Conservation (phyloP, 2,888 invertebrate species). For the Hipparchia sbordonii region DNA sequence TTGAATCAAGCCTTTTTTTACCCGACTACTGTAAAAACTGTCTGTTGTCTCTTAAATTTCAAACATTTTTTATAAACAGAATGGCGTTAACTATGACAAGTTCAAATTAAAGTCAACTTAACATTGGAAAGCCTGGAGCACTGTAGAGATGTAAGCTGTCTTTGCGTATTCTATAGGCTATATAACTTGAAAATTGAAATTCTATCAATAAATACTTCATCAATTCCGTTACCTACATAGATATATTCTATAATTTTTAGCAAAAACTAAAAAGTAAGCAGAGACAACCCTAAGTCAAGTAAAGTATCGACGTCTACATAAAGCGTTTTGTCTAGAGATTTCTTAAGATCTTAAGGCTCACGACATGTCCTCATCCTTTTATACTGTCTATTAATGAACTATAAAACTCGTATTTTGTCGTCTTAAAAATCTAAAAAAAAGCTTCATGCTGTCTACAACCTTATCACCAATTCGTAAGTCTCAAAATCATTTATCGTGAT, state of each 20-base stretch:
- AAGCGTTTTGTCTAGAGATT: constrained; percentile 59
- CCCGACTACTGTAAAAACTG: too few species aligned
- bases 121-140: too few species aligned
- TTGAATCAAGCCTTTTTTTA: neutral
- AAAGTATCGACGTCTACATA: constrained; percentile 44
- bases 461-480: constrained; percentile 16
- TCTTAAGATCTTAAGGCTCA: constrained; percentile 51
- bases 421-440: constrained; percentile 35
- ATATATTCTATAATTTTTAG: too few species aligned
- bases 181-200: too few species aligned
- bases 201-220: too few species aligned
- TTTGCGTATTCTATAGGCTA: too few species aligned
- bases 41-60: too few species aligned
- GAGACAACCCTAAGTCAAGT: constrained; percentile 52
- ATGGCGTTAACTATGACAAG: too few species aligned
- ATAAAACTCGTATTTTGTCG: constrained; percentile 54
- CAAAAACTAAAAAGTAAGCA: neutral
- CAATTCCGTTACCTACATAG: too few species aligned
- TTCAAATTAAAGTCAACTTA: too few species aligned
- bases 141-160: too few species aligned
- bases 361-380: constrained; percentile 52
- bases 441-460: constrained; percentile 12
- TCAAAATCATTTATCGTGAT: constrained; percentile 3
- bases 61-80: too few species aligned
- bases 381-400: constrained; percentile 58